Conservation (phyloP, 2,888 invertebrate genomes). For the Stomorhina lunata region DNA sequence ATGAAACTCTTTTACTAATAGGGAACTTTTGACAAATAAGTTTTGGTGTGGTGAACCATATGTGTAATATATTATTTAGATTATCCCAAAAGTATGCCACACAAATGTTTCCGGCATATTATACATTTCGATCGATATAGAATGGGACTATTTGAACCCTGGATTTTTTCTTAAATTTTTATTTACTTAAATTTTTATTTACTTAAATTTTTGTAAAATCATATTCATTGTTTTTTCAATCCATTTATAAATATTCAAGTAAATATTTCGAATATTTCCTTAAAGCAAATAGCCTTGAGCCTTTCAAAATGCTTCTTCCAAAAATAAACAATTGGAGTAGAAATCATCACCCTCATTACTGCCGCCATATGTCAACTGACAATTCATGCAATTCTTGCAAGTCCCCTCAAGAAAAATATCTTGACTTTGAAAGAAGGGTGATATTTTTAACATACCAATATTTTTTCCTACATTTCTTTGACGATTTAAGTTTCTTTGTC, state of each 20-base stretch:
- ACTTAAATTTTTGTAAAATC: no score
- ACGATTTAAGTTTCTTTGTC: background rate
- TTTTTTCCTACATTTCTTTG: background rate
- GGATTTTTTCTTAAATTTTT: no score
- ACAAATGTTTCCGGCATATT: no score
- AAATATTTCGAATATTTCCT: background rate
- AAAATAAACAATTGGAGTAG: background rate
- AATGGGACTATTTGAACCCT: no score
- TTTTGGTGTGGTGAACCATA: no score
- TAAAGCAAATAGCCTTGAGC: background rate
- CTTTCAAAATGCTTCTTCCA: background rate
- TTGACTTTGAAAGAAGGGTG: conserved; percentile 30
- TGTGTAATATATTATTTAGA: no score
- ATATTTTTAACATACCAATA: background rate
- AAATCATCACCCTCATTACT: conserved; percentile 2
- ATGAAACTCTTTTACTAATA: no score
- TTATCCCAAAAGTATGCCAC: no score
- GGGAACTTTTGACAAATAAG: no score
- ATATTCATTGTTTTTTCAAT: background rate
- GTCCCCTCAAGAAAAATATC: conserved; percentile 18
- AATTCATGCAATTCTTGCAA: background rate
- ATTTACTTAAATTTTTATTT: no score
- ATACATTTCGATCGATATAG: no score
- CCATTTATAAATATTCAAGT: no score
- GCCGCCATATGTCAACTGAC: conserved; percentile 8